Base-by-base conservation (phyloP, 2,113 vertebrate species). In the Urocitellus parryii region DNA sequence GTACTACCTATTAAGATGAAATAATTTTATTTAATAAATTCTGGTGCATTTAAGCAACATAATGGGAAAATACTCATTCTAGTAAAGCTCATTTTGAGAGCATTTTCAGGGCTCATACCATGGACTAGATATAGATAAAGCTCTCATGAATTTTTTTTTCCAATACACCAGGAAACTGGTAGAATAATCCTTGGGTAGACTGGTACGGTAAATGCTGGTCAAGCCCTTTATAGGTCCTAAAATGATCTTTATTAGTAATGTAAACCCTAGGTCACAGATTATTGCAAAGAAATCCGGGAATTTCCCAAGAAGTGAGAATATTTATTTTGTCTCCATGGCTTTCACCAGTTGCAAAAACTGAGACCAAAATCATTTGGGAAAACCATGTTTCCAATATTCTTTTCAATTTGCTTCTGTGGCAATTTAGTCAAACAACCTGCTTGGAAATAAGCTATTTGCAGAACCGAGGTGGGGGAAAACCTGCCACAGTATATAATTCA, bases 391-490 rank as follows among this genome's bases (percentile, higher is more conserved):
- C 70, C 82, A 80, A 94, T 70, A 81, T 65, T 90, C 81, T 63
- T 68, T 88, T 92, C 81, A 93, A 61, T 91, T 91, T 94, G 68
- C 76, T 94, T 67, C 86, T 85, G 78, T 80, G 76, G 79, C 70
- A 89, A 68, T 90, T 91, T 73, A 88, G 20, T 93, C 53, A 91
- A 68, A 88, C 84, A 94, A 91, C 74, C 94, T 96, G 90, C 87
- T 94, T 94, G 92, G 83, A 97, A 84, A 61, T 83, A 58, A 96
- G 96, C 96, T 96, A 84, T 63, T 73, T 93, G 85, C 37, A 88
- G 53, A 81, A 76, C 25, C 65, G 77, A 95, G 83, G 95, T 81
- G 81, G 90, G 88, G 87, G 20, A 70, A 90, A 92, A 72, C n/a
- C 96, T 96, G 83, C 79, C 92, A 89, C 80, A 17, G 86, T 82